Conservation (phyloP, 1,140 invertebrate genomes). For the Antheraea mylitta region DNA sequence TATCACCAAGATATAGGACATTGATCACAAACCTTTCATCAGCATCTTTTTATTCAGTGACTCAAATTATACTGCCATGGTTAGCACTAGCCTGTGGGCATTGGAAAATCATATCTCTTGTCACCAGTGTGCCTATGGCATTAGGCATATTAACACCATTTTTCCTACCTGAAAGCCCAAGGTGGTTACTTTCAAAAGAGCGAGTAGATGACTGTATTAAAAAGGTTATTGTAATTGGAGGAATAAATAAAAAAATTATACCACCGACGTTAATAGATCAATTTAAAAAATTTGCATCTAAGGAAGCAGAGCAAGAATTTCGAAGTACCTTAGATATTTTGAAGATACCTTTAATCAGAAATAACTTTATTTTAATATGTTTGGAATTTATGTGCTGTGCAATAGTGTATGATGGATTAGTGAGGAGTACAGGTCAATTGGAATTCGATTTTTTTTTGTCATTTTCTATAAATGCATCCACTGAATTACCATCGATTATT, state of each 20-base stretch:
- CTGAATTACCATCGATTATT: constrained; percentile 38
- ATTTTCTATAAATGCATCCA: constrained; percentile 35
- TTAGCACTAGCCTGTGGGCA: constrained; percentile 83
- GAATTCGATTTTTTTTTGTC: constrained; percentile 40
- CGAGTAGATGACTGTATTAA: constrained; percentile 82
- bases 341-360: constrained; percentile 46
- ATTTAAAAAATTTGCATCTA: constrained; percentile 39
- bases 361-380: constrained; percentile 52
- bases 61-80: constrained; percentile 80
- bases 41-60: constrained; percentile 81
- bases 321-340: constrained; percentile 45
- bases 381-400: constrained; percentile 54
- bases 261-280: constrained; percentile 51
- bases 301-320: constrained; percentile 33
- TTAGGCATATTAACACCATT: constrained; percentile 71
- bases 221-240: constrained; percentile 71
- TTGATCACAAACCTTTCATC: constrained; percentile 82
- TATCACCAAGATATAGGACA: constrained; percentile 81
- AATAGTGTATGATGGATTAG: constrained; percentile 39
- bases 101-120: constrained; percentile 84
- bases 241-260: constrained; percentile 57
- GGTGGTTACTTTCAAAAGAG: constrained; percentile 85
- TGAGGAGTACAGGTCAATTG: constrained; percentile 37
- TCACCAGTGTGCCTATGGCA: constrained; percentile 71
- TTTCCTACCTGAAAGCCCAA: constrained; percentile 85